Conservation (phyloP, 2,888 invertebrate genomes). For the Cephus pulcher region DNA sequence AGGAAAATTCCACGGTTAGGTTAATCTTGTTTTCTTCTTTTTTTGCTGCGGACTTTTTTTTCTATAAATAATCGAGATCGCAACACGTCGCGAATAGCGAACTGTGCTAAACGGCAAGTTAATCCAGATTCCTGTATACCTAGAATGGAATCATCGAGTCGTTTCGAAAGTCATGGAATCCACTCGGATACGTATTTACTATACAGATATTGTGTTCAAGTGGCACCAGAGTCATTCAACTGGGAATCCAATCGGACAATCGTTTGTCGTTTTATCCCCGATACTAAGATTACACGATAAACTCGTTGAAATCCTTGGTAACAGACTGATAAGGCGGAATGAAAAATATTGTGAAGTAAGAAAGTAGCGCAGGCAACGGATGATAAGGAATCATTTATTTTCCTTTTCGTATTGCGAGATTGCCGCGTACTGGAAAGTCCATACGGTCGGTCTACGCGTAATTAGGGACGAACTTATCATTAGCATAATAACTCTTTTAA, state of each 20-base stretch:
- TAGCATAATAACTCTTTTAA: conserved; percentile 64
- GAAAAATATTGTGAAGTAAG: neutral
- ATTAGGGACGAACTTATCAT: conserved; percentile 53
- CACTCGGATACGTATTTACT: neutral
- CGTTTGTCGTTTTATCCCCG: neutral
- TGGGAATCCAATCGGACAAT: neutral
- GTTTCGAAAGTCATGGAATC: neutral
- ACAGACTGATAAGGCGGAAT: neutral
- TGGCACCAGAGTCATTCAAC: neutral
- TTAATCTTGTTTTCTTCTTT: neutral
- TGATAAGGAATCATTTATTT: neutral
- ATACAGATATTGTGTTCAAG: neutral
- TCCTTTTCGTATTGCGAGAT: neutral
- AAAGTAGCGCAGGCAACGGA: neutral
- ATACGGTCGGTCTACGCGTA: conserved; percentile 27
- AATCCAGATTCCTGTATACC: conserved; percentile 18
- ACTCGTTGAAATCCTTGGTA: neutral
- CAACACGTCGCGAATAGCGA: conserved; percentile 15
- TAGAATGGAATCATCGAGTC: neutral
- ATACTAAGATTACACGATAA: neutral
- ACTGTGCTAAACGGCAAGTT: conserved; percentile 22
- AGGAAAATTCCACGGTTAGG: neutral
- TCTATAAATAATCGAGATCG: neutral
- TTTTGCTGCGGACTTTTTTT: neutral
- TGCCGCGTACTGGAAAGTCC: neutral